Evolutionary conservation across 2,888 invertebrate genomes (phyloP).

Genomic region (Drosophila longiperda): DNA sequence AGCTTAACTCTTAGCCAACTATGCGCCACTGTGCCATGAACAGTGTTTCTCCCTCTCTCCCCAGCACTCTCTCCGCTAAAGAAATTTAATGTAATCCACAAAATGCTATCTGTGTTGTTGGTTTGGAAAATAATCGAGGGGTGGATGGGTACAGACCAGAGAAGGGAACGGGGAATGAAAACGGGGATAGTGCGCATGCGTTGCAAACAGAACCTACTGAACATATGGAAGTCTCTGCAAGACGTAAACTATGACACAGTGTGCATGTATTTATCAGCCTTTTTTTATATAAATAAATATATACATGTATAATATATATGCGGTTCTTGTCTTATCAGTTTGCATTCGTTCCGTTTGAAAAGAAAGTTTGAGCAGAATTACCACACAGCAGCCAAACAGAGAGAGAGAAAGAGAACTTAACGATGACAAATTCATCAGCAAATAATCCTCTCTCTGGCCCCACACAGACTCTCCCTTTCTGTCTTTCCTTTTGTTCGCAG

Average conservation of each 20-base stretch:
- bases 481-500: slow-evolving; percentile 2
- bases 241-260: slow-evolving; percentile 22
- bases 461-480: background rate
- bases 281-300: background rate
- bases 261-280: slow-evolving; percentile 38
- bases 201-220: slow-evolving; percentile 35
- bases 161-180: background rate
- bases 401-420: background rate
- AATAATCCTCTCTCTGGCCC: slow-evolving; percentile 3
- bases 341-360: slow-evolving; percentile 49
- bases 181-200: slow-evolving; percentile 52
- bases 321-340: slow-evolving; percentile 56
- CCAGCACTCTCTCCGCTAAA: slow-evolving; percentile 12
- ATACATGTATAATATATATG: slow-evolving; percentile 6
- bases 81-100: slow-evolving; percentile 66
- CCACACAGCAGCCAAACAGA: slow-evolving; percentile 25
- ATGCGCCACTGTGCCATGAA: slow-evolving; percentile 57
- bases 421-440: slow-evolving; percentile 33
- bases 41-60: slow-evolving; percentile 16
- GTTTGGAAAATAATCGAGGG: slow-evolving; percentile 28
- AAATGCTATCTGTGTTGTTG: slow-evolving; percentile 54
- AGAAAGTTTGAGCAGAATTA: slow-evolving; percentile 37
- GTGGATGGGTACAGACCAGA: slow-evolving; percentile 14
- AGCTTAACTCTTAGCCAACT: background rate
- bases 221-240: slow-evolving; percentile 44